Conservation (phyloP, 2,797 vertebrate genomes). For the Fundulus diaphanus region DNA sequence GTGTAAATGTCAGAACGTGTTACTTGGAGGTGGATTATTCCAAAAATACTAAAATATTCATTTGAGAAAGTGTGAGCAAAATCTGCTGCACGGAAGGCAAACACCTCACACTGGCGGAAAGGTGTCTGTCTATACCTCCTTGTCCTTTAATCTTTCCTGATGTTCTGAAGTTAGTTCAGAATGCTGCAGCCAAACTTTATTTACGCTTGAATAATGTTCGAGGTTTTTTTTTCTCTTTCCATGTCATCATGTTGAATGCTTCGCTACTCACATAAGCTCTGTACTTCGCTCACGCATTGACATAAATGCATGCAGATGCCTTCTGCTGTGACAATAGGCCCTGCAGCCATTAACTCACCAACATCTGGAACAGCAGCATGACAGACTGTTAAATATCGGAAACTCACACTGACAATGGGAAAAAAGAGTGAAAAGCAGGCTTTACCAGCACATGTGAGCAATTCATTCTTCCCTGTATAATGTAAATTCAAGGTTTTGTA, state of each 20-base stretch:
- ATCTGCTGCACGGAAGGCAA: background rate
- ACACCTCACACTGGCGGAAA: constrained; percentile 6
- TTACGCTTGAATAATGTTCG: background rate
- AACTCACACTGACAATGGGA: background rate
- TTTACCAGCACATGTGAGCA: background rate
- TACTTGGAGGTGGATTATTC: background rate
- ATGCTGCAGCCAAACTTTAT: background rate
- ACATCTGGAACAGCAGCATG: constrained; percentile 23
- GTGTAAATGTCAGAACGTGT: constrained; percentile 2
- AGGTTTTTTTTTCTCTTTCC: background rate
- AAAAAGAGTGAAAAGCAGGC: background rate
- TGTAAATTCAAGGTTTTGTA: background rate
- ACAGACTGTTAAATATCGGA: constrained; percentile 7
- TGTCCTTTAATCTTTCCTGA: background rate
- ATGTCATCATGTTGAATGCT: background rate
- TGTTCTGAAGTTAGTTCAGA: constrained; percentile 3
- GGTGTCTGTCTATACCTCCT: background rate
- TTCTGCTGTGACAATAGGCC: constrained; percentile 16
- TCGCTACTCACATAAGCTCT: background rate
- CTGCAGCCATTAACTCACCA: background rate
- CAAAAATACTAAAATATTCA: constrained; percentile 1
- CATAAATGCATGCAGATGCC: constrained; percentile 18
- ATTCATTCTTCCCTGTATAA: background rate
- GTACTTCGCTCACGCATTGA: constrained; percentile 17
- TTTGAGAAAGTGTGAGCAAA: constrained; percentile 4